These are phyloP conservation scores for Aethina tumida DNA, from an alignment of 1,140 invertebrate species.

Conservation along the genomic window DNA sequence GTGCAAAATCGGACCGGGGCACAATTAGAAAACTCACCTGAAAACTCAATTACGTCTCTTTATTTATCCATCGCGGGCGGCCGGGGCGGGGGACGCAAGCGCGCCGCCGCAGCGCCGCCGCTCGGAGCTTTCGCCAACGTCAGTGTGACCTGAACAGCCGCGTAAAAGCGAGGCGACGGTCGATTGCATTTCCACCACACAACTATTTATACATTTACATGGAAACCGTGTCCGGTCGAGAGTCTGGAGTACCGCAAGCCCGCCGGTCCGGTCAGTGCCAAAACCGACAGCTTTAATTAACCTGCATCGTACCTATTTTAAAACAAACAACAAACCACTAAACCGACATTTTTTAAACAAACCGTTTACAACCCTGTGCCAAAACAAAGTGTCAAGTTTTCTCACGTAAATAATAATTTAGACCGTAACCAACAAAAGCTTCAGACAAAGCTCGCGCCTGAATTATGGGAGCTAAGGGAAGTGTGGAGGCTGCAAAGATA, in stretches of 20 bases:
- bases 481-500: conserved; percentile 61
- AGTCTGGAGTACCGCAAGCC: too few relatives aligned
- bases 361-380: conserved; percentile 5
- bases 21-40: conserved; percentile 17
- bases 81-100: conserved; percentile 21
- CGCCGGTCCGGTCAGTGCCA: conserved; percentile 11
- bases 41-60: conserved; percentile 19
- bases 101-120: conserved; percentile 22
- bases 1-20: neutral
- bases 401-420: conserved; percentile 2
- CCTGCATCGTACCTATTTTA: neutral
- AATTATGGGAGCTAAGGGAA: conserved; percentile 59
- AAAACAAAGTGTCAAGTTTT: conserved; percentile 8
- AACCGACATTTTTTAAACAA: conserved; percentile 5
- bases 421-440: conserved; percentile 12
- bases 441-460: conserved; percentile 10
- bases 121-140: conserved; percentile 23
- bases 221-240: conserved; percentile 9
- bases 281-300: conserved; percentile 7
- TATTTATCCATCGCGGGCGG: conserved; percentile 13
- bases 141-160: conserved; percentile 31
- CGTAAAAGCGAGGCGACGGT: too few relatives aligned
- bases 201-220: conserved; percentile 9
- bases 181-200: conserved; percentile 11
- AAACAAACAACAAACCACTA: conserved; percentile 1